Conservation (phyloP, 2,113 vertebrate genomes). For the Vulpes ferrilata region DNA sequence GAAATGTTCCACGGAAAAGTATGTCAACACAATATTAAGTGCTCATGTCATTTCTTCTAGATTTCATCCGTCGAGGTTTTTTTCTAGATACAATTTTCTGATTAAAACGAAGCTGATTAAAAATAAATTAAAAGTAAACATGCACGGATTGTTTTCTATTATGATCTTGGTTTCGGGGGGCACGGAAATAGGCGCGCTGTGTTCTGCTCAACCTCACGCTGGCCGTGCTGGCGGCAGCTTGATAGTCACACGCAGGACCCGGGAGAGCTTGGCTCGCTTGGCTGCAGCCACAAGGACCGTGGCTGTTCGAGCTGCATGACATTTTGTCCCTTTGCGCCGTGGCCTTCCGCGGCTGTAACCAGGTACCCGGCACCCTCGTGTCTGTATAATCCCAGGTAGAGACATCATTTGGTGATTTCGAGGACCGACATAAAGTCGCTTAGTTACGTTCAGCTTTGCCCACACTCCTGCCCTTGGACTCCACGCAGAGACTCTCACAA, state of each 20-base stretch:
- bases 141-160: constrained; percentile 77
- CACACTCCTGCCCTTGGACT: neutral
- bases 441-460: neutral
- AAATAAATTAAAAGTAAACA: constrained; percentile 89
- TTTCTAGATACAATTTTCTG: constrained; percentile 87
- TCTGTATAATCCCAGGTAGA: constrained; percentile 65
- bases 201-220: constrained; percentile 27
- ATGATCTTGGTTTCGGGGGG: constrained; percentile 72
- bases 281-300: constrained; percentile 42
- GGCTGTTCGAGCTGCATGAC: constrained; percentile 47
- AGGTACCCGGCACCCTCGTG: constrained; percentile 61
- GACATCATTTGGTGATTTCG: constrained; percentile 69
- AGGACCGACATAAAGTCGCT: constrained; percentile 54
- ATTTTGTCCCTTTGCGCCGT: constrained; percentile 56
- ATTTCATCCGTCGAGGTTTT: constrained; percentile 81
- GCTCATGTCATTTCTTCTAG: constrained; percentile 72
- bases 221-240: neutral
- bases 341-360: constrained; percentile 1
- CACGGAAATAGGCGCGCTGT: constrained; percentile 72
- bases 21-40: constrained; percentile 56
- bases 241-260: neutral
- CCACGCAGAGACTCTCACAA: neutral
- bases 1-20: constrained; percentile 67
- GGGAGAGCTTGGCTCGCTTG: constrained; percentile 49
- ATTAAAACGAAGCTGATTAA: constrained; percentile 88